Conservation (phyloP, 1,140 invertebrate genomes). For the Euglossa dilemma region DNA sequence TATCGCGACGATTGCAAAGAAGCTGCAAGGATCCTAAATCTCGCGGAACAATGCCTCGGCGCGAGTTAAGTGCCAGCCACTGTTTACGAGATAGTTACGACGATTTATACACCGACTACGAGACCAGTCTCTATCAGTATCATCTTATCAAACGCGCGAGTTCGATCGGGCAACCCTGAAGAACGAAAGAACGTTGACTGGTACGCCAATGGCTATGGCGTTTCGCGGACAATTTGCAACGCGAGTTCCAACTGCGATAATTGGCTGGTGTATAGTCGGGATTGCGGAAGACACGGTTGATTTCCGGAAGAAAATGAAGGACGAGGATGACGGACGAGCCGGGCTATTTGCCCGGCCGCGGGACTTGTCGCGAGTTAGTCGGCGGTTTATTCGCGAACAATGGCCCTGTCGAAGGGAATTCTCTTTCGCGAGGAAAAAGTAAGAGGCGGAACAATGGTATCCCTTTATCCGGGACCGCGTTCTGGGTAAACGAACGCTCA, state of each 20-base stretch:
- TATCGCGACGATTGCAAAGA: background rate
- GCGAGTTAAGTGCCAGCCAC: slow-evolving; percentile 32
- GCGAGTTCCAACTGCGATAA: background rate
- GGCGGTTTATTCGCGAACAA: background rate
- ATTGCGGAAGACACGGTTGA: background rate
- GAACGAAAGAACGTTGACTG: background rate
- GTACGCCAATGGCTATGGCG: too few species aligned
- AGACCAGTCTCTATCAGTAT: background rate
- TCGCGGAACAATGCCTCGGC: background rate
- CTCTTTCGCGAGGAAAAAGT: slow-evolving; percentile 14
- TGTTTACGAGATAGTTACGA: slow-evolving; percentile 46
- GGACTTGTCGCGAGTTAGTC: background rate
- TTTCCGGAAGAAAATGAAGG: background rate
- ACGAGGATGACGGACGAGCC: background rate
- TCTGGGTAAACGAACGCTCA: slow-evolving; percentile 28
- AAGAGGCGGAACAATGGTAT: slow-evolving; percentile 5
- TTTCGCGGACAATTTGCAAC: background rate
- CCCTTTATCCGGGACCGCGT: slow-evolving; percentile 8
- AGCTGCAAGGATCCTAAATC: background rate
- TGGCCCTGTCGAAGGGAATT: background rate
- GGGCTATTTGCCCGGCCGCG: slow-evolving; percentile 10
- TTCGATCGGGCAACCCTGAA: slow-evolving; percentile 30
- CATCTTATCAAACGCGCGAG: slow-evolving; percentile 36
- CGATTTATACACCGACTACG: slow-evolving; percentile 32
- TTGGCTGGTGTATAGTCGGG: background rate